A percentile compares a stretch with the other conserved stretches of the same genome.
Conservation (phyloP, 1,140 invertebrate species). For the Nasonia vitripennis region DNA sequence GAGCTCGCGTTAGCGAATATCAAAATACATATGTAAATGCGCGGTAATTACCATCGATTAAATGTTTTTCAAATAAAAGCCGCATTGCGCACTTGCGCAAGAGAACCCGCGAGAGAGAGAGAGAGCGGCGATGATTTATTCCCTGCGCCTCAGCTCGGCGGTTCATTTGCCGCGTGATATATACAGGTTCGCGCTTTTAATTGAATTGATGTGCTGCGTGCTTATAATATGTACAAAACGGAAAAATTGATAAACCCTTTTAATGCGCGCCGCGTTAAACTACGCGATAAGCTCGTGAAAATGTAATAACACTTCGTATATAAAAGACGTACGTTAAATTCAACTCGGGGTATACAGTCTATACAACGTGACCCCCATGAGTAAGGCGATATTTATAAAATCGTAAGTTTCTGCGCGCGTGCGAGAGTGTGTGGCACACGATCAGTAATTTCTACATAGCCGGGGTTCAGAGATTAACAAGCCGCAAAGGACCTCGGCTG, state of each 20-base stretch:
- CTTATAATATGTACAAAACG: background rate
- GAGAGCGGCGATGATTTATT: background rate
- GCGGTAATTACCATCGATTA: background rate
- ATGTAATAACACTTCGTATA: background rate
- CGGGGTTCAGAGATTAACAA: background rate
- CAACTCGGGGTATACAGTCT: background rate
- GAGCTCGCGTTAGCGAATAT: background rate
- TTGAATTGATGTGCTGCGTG: background rate
- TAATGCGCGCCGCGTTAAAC: background rate
- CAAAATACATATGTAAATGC: background rate
- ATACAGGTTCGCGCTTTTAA: background rate
- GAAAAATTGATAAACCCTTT: background rate
- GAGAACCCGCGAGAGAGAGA: background rate
- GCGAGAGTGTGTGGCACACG: background rate
- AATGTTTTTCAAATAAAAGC: conserved; percentile 5
- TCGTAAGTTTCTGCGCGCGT: background rate
- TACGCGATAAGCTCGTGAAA: background rate
- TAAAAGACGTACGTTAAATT: background rate
- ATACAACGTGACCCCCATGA: background rate
- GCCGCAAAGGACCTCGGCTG: background rate
- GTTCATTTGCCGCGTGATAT: conserved; percentile 10
- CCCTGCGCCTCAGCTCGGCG: too few species aligned
- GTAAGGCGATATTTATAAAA: conserved; percentile 11
- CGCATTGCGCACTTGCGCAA: background rate
- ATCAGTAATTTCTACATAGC: background rate